Percentiles rank a stretch among this genome's conserved stretches.
These are phyloP conservation scores for Drosophila pseudoobscura DNA, from an alignment of 1,140 invertebrate genomes.

Conservation along the genomic window DNA sequence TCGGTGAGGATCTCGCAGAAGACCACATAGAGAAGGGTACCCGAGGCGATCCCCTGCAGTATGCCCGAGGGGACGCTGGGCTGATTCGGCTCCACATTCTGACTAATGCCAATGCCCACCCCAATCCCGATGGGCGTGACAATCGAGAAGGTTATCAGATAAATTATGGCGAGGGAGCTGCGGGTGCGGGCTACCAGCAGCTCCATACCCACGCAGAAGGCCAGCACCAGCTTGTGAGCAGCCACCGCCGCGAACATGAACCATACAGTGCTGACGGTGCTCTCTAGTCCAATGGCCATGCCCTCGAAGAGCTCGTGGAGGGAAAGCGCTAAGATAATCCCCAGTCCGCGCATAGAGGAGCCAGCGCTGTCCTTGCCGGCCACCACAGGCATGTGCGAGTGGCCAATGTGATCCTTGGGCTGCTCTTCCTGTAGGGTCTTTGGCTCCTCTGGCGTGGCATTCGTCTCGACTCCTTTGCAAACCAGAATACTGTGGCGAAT, in stretches of 20 bases:
- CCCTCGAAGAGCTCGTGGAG: constrained; percentile 97
- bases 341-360: constrained; percentile 88
- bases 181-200: constrained; percentile 88
- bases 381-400: constrained; percentile 83
- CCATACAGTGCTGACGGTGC: constrained; percentile 88
- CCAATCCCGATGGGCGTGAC: constrained; percentile 92
- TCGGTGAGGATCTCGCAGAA: constrained; percentile 95
- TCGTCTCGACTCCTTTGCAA: neutral
- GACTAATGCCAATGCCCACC: constrained; percentile 87
- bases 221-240: constrained; percentile 95
- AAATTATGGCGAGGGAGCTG: constrained; percentile 86
- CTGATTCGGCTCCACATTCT: constrained; percentile 85
- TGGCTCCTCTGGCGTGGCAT: neutral
- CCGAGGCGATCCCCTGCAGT: constrained; percentile 92
- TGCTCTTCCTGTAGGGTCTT: constrained; percentile 55
- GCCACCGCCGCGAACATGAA: constrained; percentile 93
- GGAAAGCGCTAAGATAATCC: constrained; percentile 93
- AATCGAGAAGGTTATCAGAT: constrained; percentile 90
- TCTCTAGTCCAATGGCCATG: constrained; percentile 93
- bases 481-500: constrained; percentile 62
- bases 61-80: constrained; percentile 87
- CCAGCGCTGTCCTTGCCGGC: constrained; percentile 52
- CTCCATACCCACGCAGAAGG: constrained; percentile 93
- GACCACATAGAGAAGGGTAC: constrained; percentile 94
- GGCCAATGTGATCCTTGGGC: constrained; percentile 82